A percentile compares a stretch with the other conserved stretches of the same genome.
Evolutionary conservation across 2,113 vertebrate genomes (phyloP).

Genomic region (Ictalurus punctatus): DNA sequence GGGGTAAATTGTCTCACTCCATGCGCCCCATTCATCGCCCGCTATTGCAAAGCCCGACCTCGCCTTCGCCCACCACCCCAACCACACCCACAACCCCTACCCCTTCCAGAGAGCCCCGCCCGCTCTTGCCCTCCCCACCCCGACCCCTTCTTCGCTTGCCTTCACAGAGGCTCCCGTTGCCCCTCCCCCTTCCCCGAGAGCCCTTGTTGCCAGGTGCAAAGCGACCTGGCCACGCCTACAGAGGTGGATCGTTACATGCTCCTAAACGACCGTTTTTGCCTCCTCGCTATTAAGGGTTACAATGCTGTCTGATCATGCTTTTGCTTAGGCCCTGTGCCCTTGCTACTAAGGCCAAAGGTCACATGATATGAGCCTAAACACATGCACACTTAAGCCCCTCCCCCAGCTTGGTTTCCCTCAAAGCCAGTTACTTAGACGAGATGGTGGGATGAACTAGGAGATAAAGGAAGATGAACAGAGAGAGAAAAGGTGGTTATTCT

Average conservation of each 20-base stretch:
- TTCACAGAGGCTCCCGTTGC: conserved; percentile 56
- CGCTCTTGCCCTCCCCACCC: conserved; percentile 66
- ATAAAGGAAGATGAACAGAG: conserved; percentile 35
- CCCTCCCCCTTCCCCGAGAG: conserved; percentile 70
- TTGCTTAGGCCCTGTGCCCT: not conserved
- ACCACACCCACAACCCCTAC: conserved; percentile 63
- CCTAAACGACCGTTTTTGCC: conserved; percentile 91
- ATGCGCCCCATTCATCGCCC: conserved; percentile 71
- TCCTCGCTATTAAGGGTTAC: conserved; percentile 87
- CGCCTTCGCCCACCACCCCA: conserved; percentile 56
- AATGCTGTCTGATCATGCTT: not conserved
- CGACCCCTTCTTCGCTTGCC: conserved; percentile 65
- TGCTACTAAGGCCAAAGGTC: not conserved
- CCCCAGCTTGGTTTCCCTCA: conserved; percentile 1
- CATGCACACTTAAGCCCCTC: not conserved
- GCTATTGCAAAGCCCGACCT: conserved; percentile 57
- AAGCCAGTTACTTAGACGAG: conserved; percentile 28
- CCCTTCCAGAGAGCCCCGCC: conserved; percentile 52
- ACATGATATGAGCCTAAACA: conserved; percentile 6
- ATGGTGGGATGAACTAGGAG: conserved; percentile 37
- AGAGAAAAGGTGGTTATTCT: conserved; percentile 61
- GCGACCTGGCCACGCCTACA: conserved; percentile 78
- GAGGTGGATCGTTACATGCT: conserved; percentile 79
- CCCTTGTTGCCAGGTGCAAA: conserved; percentile 78
- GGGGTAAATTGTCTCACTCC: conserved; percentile 47